Base-by-base conservation (phyloP, 2,113 vertebrate species). In the Stictonetta naevosa region DNA sequence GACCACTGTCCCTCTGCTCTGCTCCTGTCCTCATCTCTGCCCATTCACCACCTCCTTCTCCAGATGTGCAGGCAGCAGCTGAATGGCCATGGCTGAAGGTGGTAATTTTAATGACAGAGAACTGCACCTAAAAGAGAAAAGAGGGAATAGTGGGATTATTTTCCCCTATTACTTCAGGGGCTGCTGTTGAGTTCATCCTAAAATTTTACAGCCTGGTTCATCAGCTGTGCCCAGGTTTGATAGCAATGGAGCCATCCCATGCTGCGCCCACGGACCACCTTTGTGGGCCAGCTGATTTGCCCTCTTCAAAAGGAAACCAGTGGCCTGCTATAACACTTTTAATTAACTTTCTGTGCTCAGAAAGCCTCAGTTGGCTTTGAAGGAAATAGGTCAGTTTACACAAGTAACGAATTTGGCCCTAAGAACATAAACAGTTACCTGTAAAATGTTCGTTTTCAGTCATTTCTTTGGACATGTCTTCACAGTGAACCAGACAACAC, bases 141-240 rank as follows among this genome's bases (percentile, higher is more conserved):
- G 17, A 74, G 10, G 19, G 18, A 75, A 42, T 1, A 0, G 44
- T 9, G 28, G 25, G 16, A 4, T 12, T 44, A 26, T 40, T 83
- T 80, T 53, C 7, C 34, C 23, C 46, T 44, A 4, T 6, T n/a
- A 36, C 10, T 10, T 1, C 38, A 38, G n/a, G 62, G 64, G 14
- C 31, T 91, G 53, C 40, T 86, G 11, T 34, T 78, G 68, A 64
- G 20, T 3, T 75, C 5, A 0, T 50, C 29, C 60, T 34, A 23
- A 42, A 28, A 40, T 6, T 69, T 80, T 16, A 33, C 25, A 79
- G 13, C 6, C 16, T 17, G 13, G 22, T 48, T 86, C 34, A 67
- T 58, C 67, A 46, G 18, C 50, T 77, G 16, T 0, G 0, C 17
- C 15, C 10, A 0, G 0, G 4, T 75, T 29, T 72, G 33, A 72